Base-by-base conservation (phyloP, 1,140 invertebrate species). In the Drosophila prosaltans region DNA sequence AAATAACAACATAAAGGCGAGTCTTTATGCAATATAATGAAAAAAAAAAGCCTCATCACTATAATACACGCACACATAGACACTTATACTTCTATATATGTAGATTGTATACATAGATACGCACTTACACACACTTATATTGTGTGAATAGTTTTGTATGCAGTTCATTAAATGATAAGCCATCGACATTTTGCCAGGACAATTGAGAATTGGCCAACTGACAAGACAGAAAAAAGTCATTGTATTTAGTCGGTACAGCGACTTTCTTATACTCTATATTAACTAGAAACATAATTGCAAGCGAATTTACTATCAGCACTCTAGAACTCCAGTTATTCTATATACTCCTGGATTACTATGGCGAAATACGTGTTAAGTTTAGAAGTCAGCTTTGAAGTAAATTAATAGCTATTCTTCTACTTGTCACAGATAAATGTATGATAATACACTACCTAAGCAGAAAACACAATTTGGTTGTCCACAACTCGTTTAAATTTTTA, bases 91-190 rank as follows among this genome's bases (percentile, higher is more conserved):
- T 21, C 62, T 55, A 41, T 16, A 11, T n/a, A 63, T 16, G 9
- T n/a, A 63, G 30, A 45, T 32, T 43, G 66, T 69, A 59, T 55
- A 51, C 16, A 61, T 65, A n/a, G 30, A 5, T 54, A 59, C 41
- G 30, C 67, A 65, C 59, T 64, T 26, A 9, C 32, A 55, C 66
- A 61, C 66, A 57, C 40, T 5, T 36, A 61, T 64, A 81, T 69
- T 76, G 63, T 39, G 43, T 64, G 45, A 58, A 65, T 74, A 57
- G 59, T 70, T 78, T 73, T 51, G 59, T 73, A 26, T 41, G 81
- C 67, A 81, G 70, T 89, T 88, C 83, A 88, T 88, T 88, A 83
- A 88, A 83, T 88, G 83, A 86, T 88, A 88, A 86, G 84, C 67
- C 83, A 86, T 88, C 80, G 73, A 62, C 66, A 79, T 75, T 48